Base-by-base conservation (phyloP, 2,888 invertebrate genomes). In the Agrochola lota region DNA sequence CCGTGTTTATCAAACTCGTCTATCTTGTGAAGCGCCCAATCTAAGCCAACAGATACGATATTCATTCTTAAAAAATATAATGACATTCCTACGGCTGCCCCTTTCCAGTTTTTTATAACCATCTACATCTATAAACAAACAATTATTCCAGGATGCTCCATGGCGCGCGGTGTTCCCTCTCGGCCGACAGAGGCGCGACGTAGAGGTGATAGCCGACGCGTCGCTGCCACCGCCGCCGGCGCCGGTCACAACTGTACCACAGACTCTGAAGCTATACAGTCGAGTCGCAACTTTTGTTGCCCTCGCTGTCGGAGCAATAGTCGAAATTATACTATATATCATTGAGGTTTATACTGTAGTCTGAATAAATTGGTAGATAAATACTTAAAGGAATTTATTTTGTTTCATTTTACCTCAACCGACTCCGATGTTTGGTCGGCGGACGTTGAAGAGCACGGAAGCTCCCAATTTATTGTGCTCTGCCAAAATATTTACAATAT, bases 251-350 rank as follows among this genome's bases (percentile, higher is more conserved):
- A 60, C 73, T 0, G 57, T 89, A 11, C 46, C 84, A 4, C 77
- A 86, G 6, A 85, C 82, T 20, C 74, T 95, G 15, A 95, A 95
- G 75, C 85, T 87, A 0, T 95, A 95, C 84, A 95, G 94, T 66
- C 91, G 96, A 0, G 82, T 94, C 15, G 83, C 91, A 0, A 89
- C 96, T 0, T 92, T 92, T 52, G 81, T 94, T 0, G 92, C 94
- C 0, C 88, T 96, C 0, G 90, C 90, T 0, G 0, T 94, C 0
- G 94, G 95, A 0, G 94, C 95, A 0, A 46, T 93, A 0, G 85
- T 94, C 0, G 96, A 96, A 78, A 91, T 96, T 2, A 84, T 93
- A 2, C 77, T 95, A 0, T 96, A 95, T 76, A 11, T 95, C 0
- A 74, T 94, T 17, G 95, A 95, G 49, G 84, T 78, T 23, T 94